Evolutionary conservation across 2,888 invertebrate species (phyloP).

Genomic region (Euproctis similis): DNA sequence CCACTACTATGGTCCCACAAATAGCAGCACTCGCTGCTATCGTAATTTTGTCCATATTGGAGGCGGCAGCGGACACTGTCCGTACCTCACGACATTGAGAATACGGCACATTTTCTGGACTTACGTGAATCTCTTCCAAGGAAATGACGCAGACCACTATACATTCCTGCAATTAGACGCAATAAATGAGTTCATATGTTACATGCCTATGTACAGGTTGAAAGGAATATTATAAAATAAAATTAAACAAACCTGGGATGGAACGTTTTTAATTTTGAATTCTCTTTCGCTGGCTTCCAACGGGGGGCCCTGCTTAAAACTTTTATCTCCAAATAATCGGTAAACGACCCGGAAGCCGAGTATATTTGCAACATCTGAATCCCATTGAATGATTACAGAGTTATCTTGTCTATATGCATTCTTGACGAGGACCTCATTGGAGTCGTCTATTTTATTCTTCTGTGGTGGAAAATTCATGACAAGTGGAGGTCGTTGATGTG

Average conservation of each 20-base stretch:
- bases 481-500: conserved; percentile 81
- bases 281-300: conserved; percentile 92
- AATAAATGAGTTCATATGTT: background rate
- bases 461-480: conserved; percentile 82
- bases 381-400: conserved; percentile 93
- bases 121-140: conserved; percentile 90
- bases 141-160: conserved; percentile 95
- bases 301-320: conserved; percentile 92
- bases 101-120: conserved; percentile 89
- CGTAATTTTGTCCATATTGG: conserved; percentile 96
- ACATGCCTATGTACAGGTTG: background rate
- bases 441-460: conserved; percentile 78
- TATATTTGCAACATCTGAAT: conserved; percentile 89
- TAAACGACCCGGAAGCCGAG: conserved; percentile 94
- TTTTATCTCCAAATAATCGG: conserved; percentile 90
- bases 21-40: conserved; percentile 95
- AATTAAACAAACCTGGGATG: conserved; percentile 79
- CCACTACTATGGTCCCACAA: conserved; percentile 92
- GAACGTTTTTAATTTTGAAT: conserved; percentile 94
- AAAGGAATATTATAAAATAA: background rate
- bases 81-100: conserved; percentile 92
- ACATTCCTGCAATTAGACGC: conserved; percentile 81
- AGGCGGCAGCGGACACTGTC: conserved; percentile 86
- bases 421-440: conserved; percentile 87
- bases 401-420: conserved; percentile 90